Evolutionary conservation across 1,140 invertebrate genomes (phyloP).

Genomic region (Drosophila hydei): DNA sequence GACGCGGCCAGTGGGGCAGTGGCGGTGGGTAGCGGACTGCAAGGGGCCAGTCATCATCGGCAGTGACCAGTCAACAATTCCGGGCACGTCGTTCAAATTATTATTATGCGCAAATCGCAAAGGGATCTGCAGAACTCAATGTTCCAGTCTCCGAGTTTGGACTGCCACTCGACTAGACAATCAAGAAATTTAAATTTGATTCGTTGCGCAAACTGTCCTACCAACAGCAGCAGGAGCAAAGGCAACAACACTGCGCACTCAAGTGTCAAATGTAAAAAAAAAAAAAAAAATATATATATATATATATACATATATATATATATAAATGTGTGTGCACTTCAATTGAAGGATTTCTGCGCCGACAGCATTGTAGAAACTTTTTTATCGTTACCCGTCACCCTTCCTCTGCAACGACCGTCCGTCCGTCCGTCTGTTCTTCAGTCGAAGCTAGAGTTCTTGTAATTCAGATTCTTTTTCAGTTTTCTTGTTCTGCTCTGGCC

Average conservation of each 20-base stretch:
- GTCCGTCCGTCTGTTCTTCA: slow-evolving; percentile 5
- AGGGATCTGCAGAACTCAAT: slow-evolving; percentile 67
- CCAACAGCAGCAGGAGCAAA: slow-evolving; percentile 44
- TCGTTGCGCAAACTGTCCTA: slow-evolving; percentile 77
- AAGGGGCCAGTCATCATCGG: slow-evolving; percentile 34
- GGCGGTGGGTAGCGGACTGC: not conserved
- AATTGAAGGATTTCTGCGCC: slow-evolving; percentile 56
- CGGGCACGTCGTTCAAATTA: slow-evolving; percentile 78
- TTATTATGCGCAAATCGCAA: slow-evolving; percentile 83
- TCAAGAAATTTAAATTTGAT: slow-evolving; percentile 83
- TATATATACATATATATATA: slow-evolving; percentile 10
- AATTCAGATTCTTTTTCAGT: slow-evolving; percentile 37
- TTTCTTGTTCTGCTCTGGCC: slow-evolving; percentile 29
- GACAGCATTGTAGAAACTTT: slow-evolving; percentile 29
- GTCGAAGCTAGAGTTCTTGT: slow-evolving; percentile 32
- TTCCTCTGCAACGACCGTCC: slow-evolving; percentile 29
- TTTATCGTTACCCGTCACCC: slow-evolving; percentile 39
- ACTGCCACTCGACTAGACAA: slow-evolving; percentile 79
- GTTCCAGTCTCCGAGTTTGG: slow-evolving; percentile 53
- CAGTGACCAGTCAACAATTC: slow-evolving; percentile 75
- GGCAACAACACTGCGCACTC: slow-evolving; percentile 58
- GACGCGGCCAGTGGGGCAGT: not conserved
- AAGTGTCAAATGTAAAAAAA: slow-evolving; percentile 76
- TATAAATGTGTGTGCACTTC: slow-evolving; percentile 37
- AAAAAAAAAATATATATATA: slow-evolving; percentile 46